Conservation (phyloP, 2,888 invertebrate species). For the Girardia tigrina region DNA sequence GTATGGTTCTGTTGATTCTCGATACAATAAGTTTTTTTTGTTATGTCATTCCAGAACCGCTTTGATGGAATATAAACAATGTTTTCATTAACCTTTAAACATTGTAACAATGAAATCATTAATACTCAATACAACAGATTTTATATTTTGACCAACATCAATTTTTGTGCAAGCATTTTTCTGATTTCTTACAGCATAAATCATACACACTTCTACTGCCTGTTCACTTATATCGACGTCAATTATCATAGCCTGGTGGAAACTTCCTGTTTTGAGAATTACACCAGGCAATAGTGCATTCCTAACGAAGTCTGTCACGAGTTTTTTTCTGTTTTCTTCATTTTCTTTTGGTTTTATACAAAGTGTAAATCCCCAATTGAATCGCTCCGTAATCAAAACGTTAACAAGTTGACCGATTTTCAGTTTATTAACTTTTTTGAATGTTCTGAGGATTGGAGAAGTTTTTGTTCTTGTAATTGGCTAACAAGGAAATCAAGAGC, state of each 20-base stretch:
- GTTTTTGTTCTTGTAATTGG: background rate
- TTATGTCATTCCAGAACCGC: conserved; percentile 23
- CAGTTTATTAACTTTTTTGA: background rate
- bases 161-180: conserved; percentile 33
- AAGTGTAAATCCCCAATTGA: background rate
- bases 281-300: background rate
- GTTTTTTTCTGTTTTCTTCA: background rate
- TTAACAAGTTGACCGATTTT: background rate
- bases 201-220: background rate
- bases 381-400: background rate
- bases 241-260: background rate
- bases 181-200: background rate
- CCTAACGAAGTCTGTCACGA: background rate
- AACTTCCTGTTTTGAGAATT: background rate
- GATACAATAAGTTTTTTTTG: background rate
- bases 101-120: conserved; percentile 54
- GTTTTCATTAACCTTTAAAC: conserved; percentile 53
- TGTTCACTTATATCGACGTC: background rate
- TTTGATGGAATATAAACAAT: conserved; percentile 56
- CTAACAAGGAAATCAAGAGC: background rate
- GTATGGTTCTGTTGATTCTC: background rate
- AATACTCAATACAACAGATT: conserved; percentile 52
- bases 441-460: background rate
- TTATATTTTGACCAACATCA: conserved; percentile 39
- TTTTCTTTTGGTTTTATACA: background rate